Conservation (phyloP, 2,113 vertebrate genomes). For the Empidonax alnorum region DNA sequence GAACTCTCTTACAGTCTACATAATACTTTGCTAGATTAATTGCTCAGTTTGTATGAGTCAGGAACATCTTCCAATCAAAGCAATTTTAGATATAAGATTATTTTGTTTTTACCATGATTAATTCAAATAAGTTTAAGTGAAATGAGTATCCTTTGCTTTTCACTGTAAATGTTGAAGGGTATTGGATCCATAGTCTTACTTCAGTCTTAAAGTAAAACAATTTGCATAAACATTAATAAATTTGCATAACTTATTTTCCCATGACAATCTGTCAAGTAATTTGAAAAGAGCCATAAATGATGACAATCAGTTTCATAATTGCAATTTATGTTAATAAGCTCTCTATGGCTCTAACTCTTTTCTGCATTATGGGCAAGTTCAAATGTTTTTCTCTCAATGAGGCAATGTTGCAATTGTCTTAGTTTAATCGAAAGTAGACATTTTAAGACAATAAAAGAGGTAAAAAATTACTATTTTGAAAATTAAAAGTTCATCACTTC, state of each 20-base stretch:
- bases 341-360: neutral
- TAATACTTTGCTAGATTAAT: slow-evolving; percentile 45
- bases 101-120: slow-evolving; percentile 40
- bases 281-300: neutral
- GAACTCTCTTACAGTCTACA: slow-evolving; percentile 30
- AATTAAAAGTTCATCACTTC: neutral
- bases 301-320: slow-evolving; percentile 54
- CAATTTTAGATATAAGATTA: slow-evolving; percentile 30
- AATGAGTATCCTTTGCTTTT: slow-evolving; percentile 22
- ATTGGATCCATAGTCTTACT: slow-evolving; percentile 9
- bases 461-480: neutral
- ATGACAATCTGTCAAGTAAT: slow-evolving; percentile 53
- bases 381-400: neutral
- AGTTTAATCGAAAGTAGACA: neutral
- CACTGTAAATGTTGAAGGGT: neutral
- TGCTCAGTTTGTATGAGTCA: slow-evolving; percentile 21
- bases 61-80: slow-evolving; percentile 45
- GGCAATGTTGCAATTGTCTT: neutral
- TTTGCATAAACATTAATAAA: slow-evolving; percentile 42
- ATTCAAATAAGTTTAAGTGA: slow-evolving; percentile 40
- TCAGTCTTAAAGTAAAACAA: slow-evolving; percentile 21
- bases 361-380: neutral
- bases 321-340: slow-evolving; percentile 18
- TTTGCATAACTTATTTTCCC: slow-evolving; percentile 15
- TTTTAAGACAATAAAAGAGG: neutral